These are phyloP conservation scores for Drosophila nasuta DNA, from an alignment of 1,140 invertebrate species.

Conservation along the genomic window DNA sequence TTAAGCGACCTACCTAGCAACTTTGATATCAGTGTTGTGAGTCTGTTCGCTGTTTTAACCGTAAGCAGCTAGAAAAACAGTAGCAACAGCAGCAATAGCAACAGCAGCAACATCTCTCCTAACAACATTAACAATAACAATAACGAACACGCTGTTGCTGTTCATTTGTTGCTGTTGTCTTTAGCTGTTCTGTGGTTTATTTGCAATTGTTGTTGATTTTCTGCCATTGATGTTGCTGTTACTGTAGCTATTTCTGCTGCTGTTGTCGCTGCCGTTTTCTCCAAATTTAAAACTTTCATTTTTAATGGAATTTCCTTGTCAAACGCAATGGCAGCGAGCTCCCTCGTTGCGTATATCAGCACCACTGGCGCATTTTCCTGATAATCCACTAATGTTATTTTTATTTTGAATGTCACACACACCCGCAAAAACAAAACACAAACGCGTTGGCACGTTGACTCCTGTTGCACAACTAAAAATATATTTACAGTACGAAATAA, in stretches of 20 bases:
- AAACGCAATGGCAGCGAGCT: too few species aligned
- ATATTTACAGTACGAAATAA: too few species aligned
- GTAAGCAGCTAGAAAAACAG: conserved; percentile 66
- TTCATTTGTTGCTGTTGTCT: conserved; percentile 50
- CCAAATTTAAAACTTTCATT: conserved; percentile 76
- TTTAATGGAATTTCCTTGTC: conserved; percentile 80
- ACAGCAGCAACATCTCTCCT: conserved; percentile 31
- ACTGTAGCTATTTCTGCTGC: not conserved
- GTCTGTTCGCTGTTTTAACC: conserved; percentile 52
- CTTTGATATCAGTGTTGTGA: conserved; percentile 52
- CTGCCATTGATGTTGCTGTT: conserved; percentile 18
- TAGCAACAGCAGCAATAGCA: too few species aligned
- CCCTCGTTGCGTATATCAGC: too few species aligned
- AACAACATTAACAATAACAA: conserved; percentile 58
- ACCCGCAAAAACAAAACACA: too few species aligned
- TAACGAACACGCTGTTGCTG: conserved; percentile 58
- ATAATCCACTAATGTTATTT: too few species aligned
- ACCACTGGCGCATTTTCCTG: too few species aligned
- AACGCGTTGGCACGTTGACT: too few species aligned
- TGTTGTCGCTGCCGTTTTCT: conserved; percentile 43
- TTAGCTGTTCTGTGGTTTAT: conserved; percentile 47
- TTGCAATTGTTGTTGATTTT: conserved; percentile 56
- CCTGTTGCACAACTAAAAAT: too few species aligned
- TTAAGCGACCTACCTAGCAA: conserved; percentile 32
- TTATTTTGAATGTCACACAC: too few species aligned